Percentiles rank a stretch among this genome's conserved stretches.
Evolutionary conservation across 2,113 vertebrate species (phyloP).

Genomic region (Lophura nycthemera): DNA sequence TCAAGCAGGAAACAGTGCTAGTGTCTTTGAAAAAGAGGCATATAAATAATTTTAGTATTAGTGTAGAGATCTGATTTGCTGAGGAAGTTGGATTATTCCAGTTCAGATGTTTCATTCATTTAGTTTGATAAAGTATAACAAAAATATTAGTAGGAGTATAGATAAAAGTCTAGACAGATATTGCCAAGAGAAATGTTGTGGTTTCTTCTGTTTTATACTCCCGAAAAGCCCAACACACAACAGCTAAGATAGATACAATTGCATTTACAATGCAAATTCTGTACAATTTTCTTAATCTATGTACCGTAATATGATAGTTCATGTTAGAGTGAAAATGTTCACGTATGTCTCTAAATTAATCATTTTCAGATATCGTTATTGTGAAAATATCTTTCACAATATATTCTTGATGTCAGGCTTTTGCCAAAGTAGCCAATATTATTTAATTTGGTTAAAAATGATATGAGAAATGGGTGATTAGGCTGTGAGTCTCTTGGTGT

Average conservation of each 20-base stretch:
- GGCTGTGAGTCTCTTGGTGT: neutral
- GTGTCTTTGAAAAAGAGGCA: neutral
- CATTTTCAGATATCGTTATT: slow-evolving; percentile 10
- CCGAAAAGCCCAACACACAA: neutral
- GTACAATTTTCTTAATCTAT: slow-evolving; percentile 32
- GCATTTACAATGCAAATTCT: neutral
- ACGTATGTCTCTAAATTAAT: slow-evolving; percentile 35
- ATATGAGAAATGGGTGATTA: neutral
- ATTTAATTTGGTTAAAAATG: slow-evolving; percentile 43
- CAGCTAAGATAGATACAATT: neutral
- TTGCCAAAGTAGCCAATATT: neutral
- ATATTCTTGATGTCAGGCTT: slow-evolving; percentile 11
- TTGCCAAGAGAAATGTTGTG: neutral
- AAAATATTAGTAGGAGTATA: neutral
- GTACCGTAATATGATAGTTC: slow-evolving; percentile 26
- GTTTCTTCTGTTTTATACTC: neutral
- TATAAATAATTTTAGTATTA: neutral
- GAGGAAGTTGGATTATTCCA: neutral
- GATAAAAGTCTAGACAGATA: neutral
- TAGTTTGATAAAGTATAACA: neutral
- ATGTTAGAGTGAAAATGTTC: slow-evolving; percentile 18
- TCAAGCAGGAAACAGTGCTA: neutral
- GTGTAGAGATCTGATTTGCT: neutral
- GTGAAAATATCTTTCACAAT: slow-evolving; percentile 25
- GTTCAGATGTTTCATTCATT: neutral